Percentiles rank a stretch among this genome's conserved stretches.
Conservation (phyloP, 2,113 vertebrate species). For the Hiodon alosoides region DNA sequence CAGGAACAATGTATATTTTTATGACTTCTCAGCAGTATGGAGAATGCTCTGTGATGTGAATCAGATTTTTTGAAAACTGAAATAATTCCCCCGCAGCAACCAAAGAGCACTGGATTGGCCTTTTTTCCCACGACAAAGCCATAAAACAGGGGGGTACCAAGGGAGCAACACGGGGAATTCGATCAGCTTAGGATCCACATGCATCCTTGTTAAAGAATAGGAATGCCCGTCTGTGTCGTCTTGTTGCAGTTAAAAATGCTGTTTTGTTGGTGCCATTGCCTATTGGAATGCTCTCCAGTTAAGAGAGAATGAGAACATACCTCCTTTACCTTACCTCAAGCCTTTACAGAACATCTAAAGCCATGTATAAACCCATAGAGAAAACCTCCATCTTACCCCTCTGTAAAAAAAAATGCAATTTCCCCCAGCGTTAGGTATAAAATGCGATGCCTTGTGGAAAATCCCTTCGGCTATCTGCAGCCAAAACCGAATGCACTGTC, state of each 20-base stretch:
- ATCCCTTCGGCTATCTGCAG: conserved; percentile 17
- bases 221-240: not conserved
- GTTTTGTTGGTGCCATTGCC: not conserved
- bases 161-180: not conserved
- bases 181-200: too few species aligned
- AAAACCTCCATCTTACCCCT: conserved; percentile 3
- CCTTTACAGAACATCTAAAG: not conserved
- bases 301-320: not conserved
- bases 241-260: not conserved
- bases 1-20: too few species aligned
- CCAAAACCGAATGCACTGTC: conserved; percentile 5
- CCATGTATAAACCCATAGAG: not conserved
- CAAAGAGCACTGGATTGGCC: not conserved
- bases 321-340: not conserved
- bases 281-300: not conserved
- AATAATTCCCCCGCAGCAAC: not conserved
- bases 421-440: conserved; percentile 15
- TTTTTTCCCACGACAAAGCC: not conserved
- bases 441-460: not conserved
- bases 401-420: conserved; percentile 9
- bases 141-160: not conserved
- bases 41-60: too few species aligned
- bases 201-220: too few species aligned
- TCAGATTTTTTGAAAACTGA: too few species aligned
- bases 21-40: too few species aligned